A percentile compares a stretch with the other conserved stretches of the same genome.
phyloP scores from a whole-genome alignment of 2,888 invertebrate genomes.

The Eupithecia subumbrata region DNA sequence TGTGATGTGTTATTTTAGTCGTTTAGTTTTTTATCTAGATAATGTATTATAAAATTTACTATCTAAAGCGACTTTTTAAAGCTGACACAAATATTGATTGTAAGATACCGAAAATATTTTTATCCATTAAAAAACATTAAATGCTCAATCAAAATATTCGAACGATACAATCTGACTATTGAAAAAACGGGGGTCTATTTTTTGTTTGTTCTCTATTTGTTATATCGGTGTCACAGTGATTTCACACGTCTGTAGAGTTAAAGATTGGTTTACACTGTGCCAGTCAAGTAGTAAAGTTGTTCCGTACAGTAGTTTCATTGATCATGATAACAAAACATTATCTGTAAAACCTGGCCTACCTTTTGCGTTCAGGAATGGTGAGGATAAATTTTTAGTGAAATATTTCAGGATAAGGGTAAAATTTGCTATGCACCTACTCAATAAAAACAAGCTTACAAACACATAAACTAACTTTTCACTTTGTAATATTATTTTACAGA shows the following conservation, averaged over 20 bases:
- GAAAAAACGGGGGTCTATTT: constrained; percentile 15
- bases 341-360: neutral
- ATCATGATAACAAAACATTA: neutral
- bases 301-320: neutral
- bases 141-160: constrained; percentile 20
- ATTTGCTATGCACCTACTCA: neutral
- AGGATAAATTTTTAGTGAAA: neutral
- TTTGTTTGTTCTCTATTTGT: constrained; percentile 55
- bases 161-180: constrained; percentile 11
- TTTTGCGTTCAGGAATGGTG: neutral
- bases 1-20: neutral
- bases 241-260: constrained; percentile 66
- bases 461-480: neutral
- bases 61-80: neutral
- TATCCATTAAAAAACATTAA: constrained; percentile 18
- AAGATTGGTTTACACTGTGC: neutral
- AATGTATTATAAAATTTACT: neutral
- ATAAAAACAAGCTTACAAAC: neutral
- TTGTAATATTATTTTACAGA: neutral
- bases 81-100: neutral
- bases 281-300: neutral
- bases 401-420: neutral
- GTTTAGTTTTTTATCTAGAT: neutral
- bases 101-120: constrained; percentile 14
- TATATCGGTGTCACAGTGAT: constrained; percentile 69